Base-by-base conservation (phyloP, 1,140 invertebrate genomes). In the Caenorhabditis briggsae region DNA sequence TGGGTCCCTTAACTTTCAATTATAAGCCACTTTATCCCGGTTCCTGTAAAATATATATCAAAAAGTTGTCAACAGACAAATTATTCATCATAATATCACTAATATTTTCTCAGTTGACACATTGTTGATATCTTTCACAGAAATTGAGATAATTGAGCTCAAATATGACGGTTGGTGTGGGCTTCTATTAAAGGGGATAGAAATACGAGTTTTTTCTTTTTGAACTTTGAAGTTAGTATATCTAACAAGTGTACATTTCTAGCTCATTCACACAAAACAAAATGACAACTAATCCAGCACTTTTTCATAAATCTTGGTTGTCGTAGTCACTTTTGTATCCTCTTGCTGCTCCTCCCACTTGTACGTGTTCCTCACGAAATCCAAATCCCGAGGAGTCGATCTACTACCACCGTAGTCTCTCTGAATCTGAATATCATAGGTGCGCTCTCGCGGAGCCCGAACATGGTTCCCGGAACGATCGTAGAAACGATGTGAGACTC, bases 341-440 rank as follows among this genome's bases (percentile, higher is more conserved):
- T 78, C 70, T 78, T 43, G 64, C 46, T 78, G 70, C 46, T 78
- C 70, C n/a, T 78, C 70, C 33, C 95, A 95, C 93, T 96, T 95
- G 88, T 96, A 95, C 23, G 95, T 95, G n/a, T 95, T 95, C 88
- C 95, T 95, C 16, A 56, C 78, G 23, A 64, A 82, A 53, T 87
- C 56, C n/a, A 46, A 85, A n/a, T 88, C 85, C 12, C 58, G 86
- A 41, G 86, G 65, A 23, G 86, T 82, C 50, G 89, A 85, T 48
- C 83, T 83, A n/a, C 85, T 82, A 56, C 55, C 86, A 56, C 55
- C 86, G 70, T 74, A 85, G 18, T 84, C 86, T 23, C 89, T 74
- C 25, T 82, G 82, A 65, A 85, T 84, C 55, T 46, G 64, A 83
- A 82, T 84, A 43, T 64, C 83, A 89, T 90, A 25, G 58, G 90